Base-by-base conservation (phyloP, 2,797 vertebrate species). In the Dermochelys coriacea region DNA sequence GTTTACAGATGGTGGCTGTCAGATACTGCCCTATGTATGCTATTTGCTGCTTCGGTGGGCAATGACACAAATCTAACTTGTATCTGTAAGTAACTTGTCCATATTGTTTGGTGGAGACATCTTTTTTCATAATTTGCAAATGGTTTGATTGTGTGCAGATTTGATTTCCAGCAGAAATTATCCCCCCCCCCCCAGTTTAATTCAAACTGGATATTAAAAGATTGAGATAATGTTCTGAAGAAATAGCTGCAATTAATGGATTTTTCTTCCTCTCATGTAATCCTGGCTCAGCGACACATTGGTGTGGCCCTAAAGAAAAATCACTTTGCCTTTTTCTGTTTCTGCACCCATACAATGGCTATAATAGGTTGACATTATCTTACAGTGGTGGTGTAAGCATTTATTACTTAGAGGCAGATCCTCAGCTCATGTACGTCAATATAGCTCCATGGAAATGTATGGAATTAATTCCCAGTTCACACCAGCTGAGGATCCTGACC, bases 111-210 rank as follows among this genome's bases (percentile, higher is more conserved):
- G n/a, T 25, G 77, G 5, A 51, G 25, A 29, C 6, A 21, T 27
- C n/a, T 0, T 27, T 71, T 71, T 71, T 59, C 25, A 25, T 6
- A 1, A 9, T 16, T 34, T 59, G 59, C 9, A 4, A 12, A 0
- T 3, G 37, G 34, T 34, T 8, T 37, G 51, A 1, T 45, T 45
- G 52, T 1, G 7, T n/a, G n/a, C 75, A 49, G 19, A n/a, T n/a
- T 12, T 80, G 34, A 52, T 52, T 80, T 52, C 34, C 50, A 52
- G 25, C 21, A n/a, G 7, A 71, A 50, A 34, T 34, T 19, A 31
- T 51, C 79, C 15, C 19, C 77, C 4, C 77, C 4, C 47, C 49
- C 8, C 9, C 12, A 16, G 23, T 71, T 71, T 71, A 41, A 71
- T 41, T 71, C 21, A 71, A 23, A 71, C n/a, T 71, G 68, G 23